phyloP scores from a whole-genome alignment of 2,113 vertebrate species.

The Tachuris rubrigastra region DNA sequence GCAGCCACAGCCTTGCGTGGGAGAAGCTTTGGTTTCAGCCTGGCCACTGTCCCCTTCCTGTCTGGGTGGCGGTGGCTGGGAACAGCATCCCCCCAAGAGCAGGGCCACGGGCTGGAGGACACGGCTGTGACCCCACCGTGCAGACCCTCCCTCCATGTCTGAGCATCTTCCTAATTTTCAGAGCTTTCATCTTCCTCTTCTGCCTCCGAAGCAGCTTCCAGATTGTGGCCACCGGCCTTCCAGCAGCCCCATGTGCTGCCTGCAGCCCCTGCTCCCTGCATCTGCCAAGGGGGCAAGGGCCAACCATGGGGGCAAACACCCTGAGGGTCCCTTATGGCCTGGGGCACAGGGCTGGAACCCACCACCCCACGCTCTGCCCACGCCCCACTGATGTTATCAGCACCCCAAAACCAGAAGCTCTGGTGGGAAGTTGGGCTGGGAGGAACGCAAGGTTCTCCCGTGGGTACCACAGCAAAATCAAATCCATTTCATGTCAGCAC shows the following conservation, averaged over 20 bases:
- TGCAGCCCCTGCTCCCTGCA: accelerated
- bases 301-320: accelerated
- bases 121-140: accelerated
- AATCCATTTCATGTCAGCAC: not conserved
- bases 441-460: not conserved
- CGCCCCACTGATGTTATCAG: accelerated
- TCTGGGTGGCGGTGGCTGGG: not conserved
- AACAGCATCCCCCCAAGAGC: not conserved
- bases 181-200: not conserved
- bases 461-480: not conserved
- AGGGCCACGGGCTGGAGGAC: not conserved
- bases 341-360: not conserved
- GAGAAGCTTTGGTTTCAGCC: not conserved
- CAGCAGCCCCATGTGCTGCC: not conserved
- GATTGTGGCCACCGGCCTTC: not conserved
- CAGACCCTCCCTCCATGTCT: accelerated
- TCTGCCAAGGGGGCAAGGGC: too few species aligned
- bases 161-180: not conserved
- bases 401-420: not conserved
- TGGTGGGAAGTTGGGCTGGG: not conserved
- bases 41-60: not conserved
- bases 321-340: not conserved
- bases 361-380: not conserved
- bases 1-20: accelerated
- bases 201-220: not conserved